These are phyloP conservation scores for Geotrypetes seraphini DNA, from an alignment of 2,797 vertebrate genomes.

Conservation along the genomic window DNA sequence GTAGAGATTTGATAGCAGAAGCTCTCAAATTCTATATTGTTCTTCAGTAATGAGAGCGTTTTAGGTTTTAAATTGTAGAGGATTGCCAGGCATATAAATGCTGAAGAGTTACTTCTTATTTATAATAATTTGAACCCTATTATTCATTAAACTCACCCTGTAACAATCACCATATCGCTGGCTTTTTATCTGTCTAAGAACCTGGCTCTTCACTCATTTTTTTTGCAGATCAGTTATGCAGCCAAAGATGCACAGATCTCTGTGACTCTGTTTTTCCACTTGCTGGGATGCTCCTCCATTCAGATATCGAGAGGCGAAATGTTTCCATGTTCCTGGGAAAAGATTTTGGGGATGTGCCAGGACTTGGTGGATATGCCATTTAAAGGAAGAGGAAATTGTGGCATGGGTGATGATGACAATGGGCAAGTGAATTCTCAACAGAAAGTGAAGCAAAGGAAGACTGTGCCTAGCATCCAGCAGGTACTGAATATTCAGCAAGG, in stretches of 20 bases:
- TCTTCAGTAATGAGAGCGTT: too few species aligned
- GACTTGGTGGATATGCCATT: conserved; percentile 84
- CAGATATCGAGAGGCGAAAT: conserved; percentile 16
- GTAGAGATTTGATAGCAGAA: too few species aligned
- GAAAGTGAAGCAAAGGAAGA: conserved; percentile 51
- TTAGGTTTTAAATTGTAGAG: too few species aligned
- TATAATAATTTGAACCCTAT: too few species aligned
- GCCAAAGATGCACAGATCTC: conserved; percentile 89
- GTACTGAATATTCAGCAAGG: conserved; percentile 66
- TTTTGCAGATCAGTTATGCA: conserved; percentile 76
- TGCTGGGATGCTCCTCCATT: conserved; percentile 57
- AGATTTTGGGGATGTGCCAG: conserved; percentile 61
- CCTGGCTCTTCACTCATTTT: conserved; percentile 16
- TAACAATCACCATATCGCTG: too few species aligned
- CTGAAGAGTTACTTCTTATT: too few species aligned
- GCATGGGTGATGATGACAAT: conserved; percentile 43
- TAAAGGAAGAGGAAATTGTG: conserved; percentile 47
- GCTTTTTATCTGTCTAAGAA: neutral
- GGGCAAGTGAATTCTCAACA: conserved; percentile 32
- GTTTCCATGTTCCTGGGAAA: conserved; percentile 35
- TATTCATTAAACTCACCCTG: too few species aligned
- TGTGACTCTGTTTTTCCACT: conserved; percentile 77
- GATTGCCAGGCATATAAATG: too few species aligned
- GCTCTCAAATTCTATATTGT: too few species aligned
- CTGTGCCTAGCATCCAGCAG: conserved; percentile 39